Percentiles rank a stretch among this genome's conserved stretches.
Evolutionary conservation across 2,888 invertebrate genomes (phyloP).

Genomic region (Polydesmus complanatus): DNA sequence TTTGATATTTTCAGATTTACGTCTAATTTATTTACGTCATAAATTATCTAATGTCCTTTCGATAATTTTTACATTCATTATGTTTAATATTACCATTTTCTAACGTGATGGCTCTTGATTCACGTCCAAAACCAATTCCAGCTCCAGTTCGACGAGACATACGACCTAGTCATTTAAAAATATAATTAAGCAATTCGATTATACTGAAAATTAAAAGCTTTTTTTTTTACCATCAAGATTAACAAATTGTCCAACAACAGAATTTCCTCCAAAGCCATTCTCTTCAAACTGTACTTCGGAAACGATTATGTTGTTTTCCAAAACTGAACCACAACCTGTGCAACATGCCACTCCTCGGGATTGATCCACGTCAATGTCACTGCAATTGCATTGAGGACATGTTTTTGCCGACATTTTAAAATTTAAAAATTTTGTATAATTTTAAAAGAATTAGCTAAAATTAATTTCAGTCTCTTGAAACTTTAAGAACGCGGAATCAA

Average conservation of each 20-base stretch:
- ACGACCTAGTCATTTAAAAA: conserved; percentile 22
- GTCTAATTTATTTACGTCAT: neutral
- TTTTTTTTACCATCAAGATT: conserved; percentile 68
- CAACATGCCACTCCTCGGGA: conserved; percentile 91
- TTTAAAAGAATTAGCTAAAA: too few species aligned
- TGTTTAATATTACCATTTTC: conserved; percentile 59
- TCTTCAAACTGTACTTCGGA: conserved; percentile 94
- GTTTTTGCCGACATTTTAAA: conserved; percentile 20
- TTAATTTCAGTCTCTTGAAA: too few species aligned
- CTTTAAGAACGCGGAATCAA: too few species aligned
- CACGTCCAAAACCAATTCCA: conserved; percentile 46
- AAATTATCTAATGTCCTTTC: neutral
- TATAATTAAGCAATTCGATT: too few species aligned
- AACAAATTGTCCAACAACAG: conserved; percentile 86
- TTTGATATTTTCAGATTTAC: neutral
- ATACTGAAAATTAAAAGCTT: conserved; percentile 55
- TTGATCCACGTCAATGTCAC: conserved; percentile 87
- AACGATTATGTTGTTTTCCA: conserved; percentile 92
- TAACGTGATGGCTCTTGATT: conserved; percentile 83
- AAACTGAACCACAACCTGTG: conserved; percentile 85
- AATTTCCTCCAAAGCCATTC: conserved; percentile 68
- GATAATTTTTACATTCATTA: too few species aligned
- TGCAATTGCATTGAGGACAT: conserved; percentile 38
- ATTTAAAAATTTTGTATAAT: too few species aligned
- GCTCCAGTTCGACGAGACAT: conserved; percentile 31